phyloP scores from a whole-genome alignment of 2,888 invertebrate genomes.

The Tenthredo livida region DNA sequence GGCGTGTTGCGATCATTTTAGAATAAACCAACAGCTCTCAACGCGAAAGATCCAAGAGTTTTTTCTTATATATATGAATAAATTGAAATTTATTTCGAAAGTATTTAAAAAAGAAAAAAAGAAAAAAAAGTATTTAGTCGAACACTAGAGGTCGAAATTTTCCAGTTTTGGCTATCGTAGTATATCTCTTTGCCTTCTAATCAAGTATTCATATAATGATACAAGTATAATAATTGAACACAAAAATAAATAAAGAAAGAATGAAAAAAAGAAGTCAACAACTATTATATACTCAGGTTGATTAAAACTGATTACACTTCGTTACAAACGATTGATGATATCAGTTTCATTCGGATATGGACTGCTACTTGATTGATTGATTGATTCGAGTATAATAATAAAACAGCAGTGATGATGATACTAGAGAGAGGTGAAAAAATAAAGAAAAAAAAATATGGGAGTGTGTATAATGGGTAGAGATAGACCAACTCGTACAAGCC shows the following conservation, averaged over 20 bases:
- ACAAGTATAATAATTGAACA: not conserved
- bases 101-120: constrained; percentile 41
- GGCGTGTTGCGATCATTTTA: constrained; percentile 26
- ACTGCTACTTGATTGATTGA: not conserved
- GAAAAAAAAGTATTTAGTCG: constrained; percentile 42
- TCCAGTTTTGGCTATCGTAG: constrained; percentile 28
- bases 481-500: not conserved
- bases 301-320: not conserved
- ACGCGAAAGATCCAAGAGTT: constrained; percentile 23
- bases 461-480: not conserved
- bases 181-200: constrained; percentile 21
- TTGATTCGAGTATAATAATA: not conserved
- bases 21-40: not conserved
- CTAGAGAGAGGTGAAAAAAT: not conserved
- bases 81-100: constrained; percentile 35
- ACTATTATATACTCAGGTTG: not conserved
- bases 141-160: constrained; percentile 4
- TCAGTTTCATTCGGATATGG: not conserved
- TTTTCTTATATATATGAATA: constrained; percentile 8
- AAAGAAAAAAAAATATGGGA: not conserved
- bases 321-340: constrained; percentile 5
- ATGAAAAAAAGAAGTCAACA: not conserved
- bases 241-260: not conserved
- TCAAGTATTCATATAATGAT: not conserved
- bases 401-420: not conserved